Evolutionary conservation across 2,797 vertebrate species (phyloP).

Genomic region (Takifugu rubripes): DNA sequence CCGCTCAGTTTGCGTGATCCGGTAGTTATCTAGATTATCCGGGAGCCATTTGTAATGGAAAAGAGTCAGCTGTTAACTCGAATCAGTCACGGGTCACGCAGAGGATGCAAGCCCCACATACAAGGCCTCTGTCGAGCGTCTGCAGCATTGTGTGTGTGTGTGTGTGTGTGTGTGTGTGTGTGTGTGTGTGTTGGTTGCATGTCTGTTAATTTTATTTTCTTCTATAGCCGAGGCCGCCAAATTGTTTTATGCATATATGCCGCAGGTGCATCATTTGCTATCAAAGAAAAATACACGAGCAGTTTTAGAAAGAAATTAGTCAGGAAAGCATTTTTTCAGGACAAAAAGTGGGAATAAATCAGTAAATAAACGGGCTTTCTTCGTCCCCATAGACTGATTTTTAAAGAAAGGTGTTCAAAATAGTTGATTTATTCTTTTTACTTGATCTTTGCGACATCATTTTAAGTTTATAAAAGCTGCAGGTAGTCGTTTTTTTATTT

Average conservation of each 20-base stretch:
- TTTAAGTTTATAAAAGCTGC: no score
- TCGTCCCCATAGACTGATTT: no score
- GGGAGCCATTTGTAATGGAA: conserved; percentile 73
- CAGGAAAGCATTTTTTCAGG: no score
- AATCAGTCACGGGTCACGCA: conserved; percentile 76
- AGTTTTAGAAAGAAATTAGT: no score
- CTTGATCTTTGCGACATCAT: no score
- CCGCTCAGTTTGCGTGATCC: conserved; percentile 70
- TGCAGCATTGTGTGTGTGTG: conserved; percentile 25
- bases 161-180: conserved; percentile 12
- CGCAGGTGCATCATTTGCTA: neutral
- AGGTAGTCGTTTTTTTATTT: no score
- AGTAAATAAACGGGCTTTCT: no score
- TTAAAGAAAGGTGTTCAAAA: no score
- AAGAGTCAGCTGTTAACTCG: conserved; percentile 76
- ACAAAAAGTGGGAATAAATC: no score
- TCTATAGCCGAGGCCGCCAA: neutral
- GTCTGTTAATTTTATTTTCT: neutral
- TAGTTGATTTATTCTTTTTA: no score
- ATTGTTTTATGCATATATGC: neutral
- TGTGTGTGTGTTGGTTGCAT: neutral
- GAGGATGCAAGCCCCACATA: conserved; percentile 59
- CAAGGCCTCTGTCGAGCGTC: conserved; percentile 45
- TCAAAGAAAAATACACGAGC: neutral
- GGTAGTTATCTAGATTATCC: conserved; percentile 73